Conservation (phyloP, 2,113 vertebrate genomes). For the Xiphophorus maculatus region DNA sequence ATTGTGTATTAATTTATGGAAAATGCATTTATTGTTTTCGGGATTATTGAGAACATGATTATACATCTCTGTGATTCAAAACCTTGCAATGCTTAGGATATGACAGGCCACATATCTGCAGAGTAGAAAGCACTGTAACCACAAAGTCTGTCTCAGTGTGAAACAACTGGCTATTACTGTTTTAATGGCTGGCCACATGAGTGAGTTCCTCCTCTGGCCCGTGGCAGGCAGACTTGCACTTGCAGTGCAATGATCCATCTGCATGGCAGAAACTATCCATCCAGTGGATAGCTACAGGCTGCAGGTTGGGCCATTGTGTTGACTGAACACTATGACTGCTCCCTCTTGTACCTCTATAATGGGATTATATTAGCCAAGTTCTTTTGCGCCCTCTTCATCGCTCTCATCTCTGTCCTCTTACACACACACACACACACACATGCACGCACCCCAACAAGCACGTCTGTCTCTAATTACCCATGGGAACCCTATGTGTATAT, state of each 20-base stretch:
- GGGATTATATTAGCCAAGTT: slow-evolving; percentile 81
- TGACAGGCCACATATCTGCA: slow-evolving; percentile 20
- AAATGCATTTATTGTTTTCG: background rate
- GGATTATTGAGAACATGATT: background rate
- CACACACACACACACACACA: slow-evolving; percentile 8
- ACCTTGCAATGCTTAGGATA: slow-evolving; percentile 10
- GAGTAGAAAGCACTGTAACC: slow-evolving; percentile 38
- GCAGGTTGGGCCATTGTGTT: slow-evolving; percentile 75
- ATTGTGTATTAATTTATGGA: background rate
- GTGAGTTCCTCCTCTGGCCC: slow-evolving; percentile 64
- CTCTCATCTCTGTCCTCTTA: slow-evolving; percentile 10
- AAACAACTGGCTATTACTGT: slow-evolving; percentile 72
- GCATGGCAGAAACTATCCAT: slow-evolving; percentile 75
- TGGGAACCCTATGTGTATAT: background rate
- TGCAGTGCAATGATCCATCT: slow-evolving; percentile 73
- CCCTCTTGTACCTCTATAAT: slow-evolving; percentile 79
- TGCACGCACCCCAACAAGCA: background rate
- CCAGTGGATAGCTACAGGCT: slow-evolving; percentile 75
- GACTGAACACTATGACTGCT: slow-evolving; percentile 80
- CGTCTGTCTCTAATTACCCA: background rate
- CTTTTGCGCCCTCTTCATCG: slow-evolving; percentile 62
- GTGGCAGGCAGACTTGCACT: slow-evolving; percentile 59
- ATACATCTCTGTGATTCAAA: background rate
- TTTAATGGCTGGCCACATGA: slow-evolving; percentile 60
- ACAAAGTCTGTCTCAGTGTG: slow-evolving; percentile 54